Base-by-base conservation (phyloP, 1,140 invertebrate species). In the Leguminivora glycinivorella region DNA sequence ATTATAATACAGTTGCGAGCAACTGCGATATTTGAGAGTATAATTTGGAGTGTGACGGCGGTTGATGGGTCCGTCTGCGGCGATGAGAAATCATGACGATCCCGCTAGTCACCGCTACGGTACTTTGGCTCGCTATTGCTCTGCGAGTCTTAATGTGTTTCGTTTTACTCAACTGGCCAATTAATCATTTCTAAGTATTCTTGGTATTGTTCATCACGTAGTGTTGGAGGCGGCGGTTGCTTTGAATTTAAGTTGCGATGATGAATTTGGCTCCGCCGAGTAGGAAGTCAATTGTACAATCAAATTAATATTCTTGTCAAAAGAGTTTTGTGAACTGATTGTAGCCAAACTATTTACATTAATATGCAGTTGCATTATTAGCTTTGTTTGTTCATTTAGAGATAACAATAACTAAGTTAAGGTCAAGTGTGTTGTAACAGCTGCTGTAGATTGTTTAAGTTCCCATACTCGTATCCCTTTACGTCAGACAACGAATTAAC, bases 1-100 rank as follows among this genome's bases (percentile, higher is more conserved):
- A 87, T 90, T 90, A 87, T 75, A 63, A 78, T 87, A 87, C 85
- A 88, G 87, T 88, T 88, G 86, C 83, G 80, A 73, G 79, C 82
- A 80, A 81, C 83, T 75, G 76, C 78, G 74, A 74, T 83, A 81
- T 81, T 83, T 78, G 82, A 85, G 78, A 83, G 83, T 77, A 87
- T 81, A 89, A 85, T 90, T 89, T 79, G 79, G 85, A 77, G 81
- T 78, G 74, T 81, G 82, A 74, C 71, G 73, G 58, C 58, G 73
- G 76, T 71, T 69, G 70, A 67, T 71, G 72, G 75, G 56, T 75
- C 68, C 68, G 73, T 72, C 31, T 67, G 70, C 75, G 69, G 72
- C 74, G 82, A 83, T 83, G 85, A 87, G 84, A 87, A 88, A 83
- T 88, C 77, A 78, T 80, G 74, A 68, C 78, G 71, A 80, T 87